A percentile compares a stretch with the other conserved stretches of the same genome.
Evolutionary conservation across 1,140 invertebrate genomes (phyloP).

Genomic region (Drosophila bifasciata): DNA sequence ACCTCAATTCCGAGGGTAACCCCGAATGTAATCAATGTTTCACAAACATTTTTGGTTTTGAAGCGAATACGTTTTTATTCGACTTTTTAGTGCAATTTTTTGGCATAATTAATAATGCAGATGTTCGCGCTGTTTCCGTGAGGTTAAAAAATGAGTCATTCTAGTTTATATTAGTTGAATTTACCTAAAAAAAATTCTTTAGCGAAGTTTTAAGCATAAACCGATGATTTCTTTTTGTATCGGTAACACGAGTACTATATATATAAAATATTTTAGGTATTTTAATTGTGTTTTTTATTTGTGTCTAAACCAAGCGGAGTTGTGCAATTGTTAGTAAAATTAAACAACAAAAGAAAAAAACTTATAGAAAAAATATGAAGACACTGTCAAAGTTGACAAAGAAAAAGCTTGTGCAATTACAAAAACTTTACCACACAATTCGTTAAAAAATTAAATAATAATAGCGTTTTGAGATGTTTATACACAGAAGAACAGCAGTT

Average conservation of each 20-base stretch:
- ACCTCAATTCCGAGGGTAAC: slow-evolving; percentile 20
- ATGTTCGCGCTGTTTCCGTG: slow-evolving; percentile 45
- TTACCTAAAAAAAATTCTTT: slow-evolving; percentile 65
- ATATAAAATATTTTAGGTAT: slow-evolving; percentile 58
- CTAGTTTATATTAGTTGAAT: slow-evolving; percentile 78
- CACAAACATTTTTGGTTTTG: slow-evolving; percentile 62
- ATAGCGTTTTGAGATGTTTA: slow-evolving; percentile 40
- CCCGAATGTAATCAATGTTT: slow-evolving; percentile 51
- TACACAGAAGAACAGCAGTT: slow-evolving; percentile 56
- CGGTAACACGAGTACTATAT: slow-evolving; percentile 26
- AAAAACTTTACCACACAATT: slow-evolving; percentile 46
- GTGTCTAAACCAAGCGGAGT: slow-evolving; percentile 64
- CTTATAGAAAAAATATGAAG: slow-evolving; percentile 54
- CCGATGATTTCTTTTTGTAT: slow-evolving; percentile 56
- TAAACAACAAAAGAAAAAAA: slow-evolving; percentile 49
- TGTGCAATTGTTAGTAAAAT: slow-evolving; percentile 78
- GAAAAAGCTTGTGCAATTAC: slow-evolving; percentile 49
- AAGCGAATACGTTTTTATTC: slow-evolving; percentile 55
- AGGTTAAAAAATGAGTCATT: slow-evolving; percentile 61
- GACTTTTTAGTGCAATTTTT: slow-evolving; percentile 72
- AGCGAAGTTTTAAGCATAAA: slow-evolving; percentile 40
- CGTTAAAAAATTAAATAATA: slow-evolving; percentile 42
- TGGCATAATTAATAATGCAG: slow-evolving; percentile 46
- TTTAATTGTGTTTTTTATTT: slow-evolving; percentile 44
- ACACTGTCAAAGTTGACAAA: slow-evolving; percentile 42